Percentiles rank a stretch among this genome's conserved stretches.
Evolutionary conservation across 1,140 invertebrate genomes (phyloP).

Genomic region (Chrysomallon squamiferum): DNA sequence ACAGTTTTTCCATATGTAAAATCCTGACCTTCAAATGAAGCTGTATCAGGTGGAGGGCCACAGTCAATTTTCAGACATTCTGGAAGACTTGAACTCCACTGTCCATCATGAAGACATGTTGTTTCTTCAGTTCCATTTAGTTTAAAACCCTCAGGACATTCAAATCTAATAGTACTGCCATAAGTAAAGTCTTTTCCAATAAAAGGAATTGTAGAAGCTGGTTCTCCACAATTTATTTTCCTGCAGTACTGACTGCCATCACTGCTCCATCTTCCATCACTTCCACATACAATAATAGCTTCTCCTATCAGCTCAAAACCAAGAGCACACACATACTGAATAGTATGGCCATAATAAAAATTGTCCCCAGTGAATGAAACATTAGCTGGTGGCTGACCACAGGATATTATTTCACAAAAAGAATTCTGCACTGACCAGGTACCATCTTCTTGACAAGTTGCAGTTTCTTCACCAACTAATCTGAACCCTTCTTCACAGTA

Average conservation of each 20-base stretch:
- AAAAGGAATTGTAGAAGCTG: not conserved
- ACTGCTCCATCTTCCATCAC: constrained; percentile 16
- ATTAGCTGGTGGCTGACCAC: constrained; percentile 11
- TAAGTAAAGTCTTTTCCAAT: not conserved
- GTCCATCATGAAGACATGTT: constrained; percentile 50
- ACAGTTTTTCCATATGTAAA: constrained; percentile 40
- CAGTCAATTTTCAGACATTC: constrained; percentile 39
- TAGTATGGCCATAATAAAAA: constrained; percentile 8
- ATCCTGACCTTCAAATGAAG: constrained; percentile 32
- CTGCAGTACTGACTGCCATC: constrained; percentile 13
- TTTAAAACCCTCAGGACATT: constrained; percentile 61
- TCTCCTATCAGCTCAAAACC: constrained; percentile 1
- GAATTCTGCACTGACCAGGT: constrained; percentile 23
- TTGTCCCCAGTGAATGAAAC: not conserved
- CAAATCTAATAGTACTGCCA: constrained; percentile 27
- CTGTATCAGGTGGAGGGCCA: constrained; percentile 39
- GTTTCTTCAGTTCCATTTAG: constrained; percentile 48
- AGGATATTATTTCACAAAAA: constrained; percentile 11
- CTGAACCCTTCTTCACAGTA: constrained; percentile 28
- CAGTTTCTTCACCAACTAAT: constrained; percentile 13
- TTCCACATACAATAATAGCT: constrained; percentile 6
- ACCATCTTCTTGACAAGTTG: constrained; percentile 23
- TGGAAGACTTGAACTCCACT: constrained; percentile 53
- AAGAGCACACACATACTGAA: constrained; percentile 19
- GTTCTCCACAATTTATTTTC: constrained; percentile 6